These are phyloP conservation scores for Craterocephalus amniculus DNA, from an alignment of 2,797 vertebrate genomes.

Conservation along the genomic window DNA sequence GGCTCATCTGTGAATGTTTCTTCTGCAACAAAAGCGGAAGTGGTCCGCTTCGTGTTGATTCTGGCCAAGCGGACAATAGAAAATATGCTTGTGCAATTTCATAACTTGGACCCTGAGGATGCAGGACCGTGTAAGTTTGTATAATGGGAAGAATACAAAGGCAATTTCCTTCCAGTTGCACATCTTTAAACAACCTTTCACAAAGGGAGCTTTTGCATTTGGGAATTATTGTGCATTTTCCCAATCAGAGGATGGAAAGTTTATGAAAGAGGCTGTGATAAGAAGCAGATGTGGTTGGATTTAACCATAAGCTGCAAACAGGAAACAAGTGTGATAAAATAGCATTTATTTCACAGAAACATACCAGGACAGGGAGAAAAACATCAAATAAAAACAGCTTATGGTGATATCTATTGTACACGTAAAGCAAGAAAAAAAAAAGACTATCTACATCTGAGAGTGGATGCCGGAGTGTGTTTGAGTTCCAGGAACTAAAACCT, in stretches of 20 bases:
- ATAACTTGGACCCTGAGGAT: neutral
- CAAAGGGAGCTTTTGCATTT: slow-evolving; percentile 17
- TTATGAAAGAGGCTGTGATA: neutral
- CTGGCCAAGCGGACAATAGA: neutral
- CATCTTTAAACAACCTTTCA: slow-evolving; percentile 31
- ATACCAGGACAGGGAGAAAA: slow-evolving; percentile 58
- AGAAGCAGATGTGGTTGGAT: slow-evolving; percentile 1
- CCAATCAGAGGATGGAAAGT: slow-evolving; percentile 17
- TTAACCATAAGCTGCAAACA: neutral
- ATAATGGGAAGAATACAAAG: neutral
- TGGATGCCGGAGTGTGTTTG: slow-evolving; percentile 69
- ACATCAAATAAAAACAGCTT: slow-evolving; percentile 72
- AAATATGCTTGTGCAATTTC: neutral
- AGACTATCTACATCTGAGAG: slow-evolving; percentile 74
- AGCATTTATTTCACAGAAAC: slow-evolving; percentile 84
- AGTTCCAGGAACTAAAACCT: slow-evolving; percentile 50
- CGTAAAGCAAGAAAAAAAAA: slow-evolving; percentile 56
- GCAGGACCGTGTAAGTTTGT: slow-evolving; percentile 7
- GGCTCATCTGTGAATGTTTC: neutral
- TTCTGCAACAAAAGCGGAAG: neutral
- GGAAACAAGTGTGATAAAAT: slow-evolving; percentile 81
- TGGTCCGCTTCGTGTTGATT: neutral
- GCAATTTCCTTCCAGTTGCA: slow-evolving; percentile 1
- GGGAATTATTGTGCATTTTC: slow-evolving; percentile 8
- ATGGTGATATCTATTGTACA: slow-evolving; percentile 79